Evolutionary conservation across 2,888 invertebrate genomes (phyloP).

Genomic region (Spodoptera picta): DNA sequence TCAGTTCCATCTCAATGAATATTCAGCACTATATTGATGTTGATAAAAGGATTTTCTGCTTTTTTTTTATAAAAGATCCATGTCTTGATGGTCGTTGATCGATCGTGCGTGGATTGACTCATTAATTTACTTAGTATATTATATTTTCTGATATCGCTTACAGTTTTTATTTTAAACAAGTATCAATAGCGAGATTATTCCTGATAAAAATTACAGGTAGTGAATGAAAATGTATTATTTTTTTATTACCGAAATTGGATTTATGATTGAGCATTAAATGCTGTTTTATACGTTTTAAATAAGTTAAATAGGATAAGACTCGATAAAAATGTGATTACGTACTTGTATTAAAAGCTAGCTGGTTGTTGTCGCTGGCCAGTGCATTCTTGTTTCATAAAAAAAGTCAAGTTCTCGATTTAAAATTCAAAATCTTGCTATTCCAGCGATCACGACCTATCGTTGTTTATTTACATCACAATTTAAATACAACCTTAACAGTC

Average conservation of each 20-base stretch:
- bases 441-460: constrained; percentile 57
- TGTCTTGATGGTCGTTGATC: constrained; percentile 46
- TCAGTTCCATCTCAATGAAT: constrained; percentile 64
- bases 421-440: constrained; percentile 66
- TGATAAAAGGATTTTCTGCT: constrained; percentile 55
- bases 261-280: not conserved
- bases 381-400: constrained; percentile 47
- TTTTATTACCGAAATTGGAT: not conserved
- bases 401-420: constrained; percentile 61
- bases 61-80: constrained; percentile 41
- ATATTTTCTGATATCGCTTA: constrained; percentile 35
- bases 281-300: not conserved
- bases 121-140: constrained; percentile 49
- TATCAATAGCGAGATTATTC: constrained; percentile 39
- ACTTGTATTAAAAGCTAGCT: constrained; percentile 27
- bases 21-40: constrained; percentile 60
- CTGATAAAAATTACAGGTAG: constrained; percentile 27
- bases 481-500: constrained; percentile 26
- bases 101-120: constrained; percentile 56
- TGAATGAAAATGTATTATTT: constrained; percentile 11
- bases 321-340: constrained; percentile 33
- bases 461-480: constrained; percentile 31
- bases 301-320: constrained; percentile 14
- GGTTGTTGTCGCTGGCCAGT: constrained; percentile 38
- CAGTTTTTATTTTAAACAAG: constrained; percentile 34